phyloP scores from a whole-genome alignment of 1,140 invertebrate species.

The Micrasema minimum region DNA sequence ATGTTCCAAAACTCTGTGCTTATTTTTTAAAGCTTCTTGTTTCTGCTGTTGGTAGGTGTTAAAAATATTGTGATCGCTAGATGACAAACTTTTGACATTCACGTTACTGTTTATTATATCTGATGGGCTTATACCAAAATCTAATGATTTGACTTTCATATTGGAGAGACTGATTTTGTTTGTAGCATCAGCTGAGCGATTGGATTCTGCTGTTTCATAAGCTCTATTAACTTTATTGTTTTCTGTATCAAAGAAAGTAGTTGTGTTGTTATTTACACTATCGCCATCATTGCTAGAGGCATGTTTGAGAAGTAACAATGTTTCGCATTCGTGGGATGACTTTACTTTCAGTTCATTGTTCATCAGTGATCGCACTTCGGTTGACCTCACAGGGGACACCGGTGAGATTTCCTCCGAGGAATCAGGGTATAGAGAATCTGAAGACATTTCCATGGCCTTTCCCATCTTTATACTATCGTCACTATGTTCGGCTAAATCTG shows the following conservation, averaged over 20 bases:
- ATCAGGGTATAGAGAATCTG: conserved; percentile 14
- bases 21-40: conserved; percentile 60
- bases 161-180: conserved; percentile 50
- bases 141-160: conserved; percentile 54
- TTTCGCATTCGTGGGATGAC: conserved; percentile 1
- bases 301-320: background rate
- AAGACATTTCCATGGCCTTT: conserved; percentile 16
- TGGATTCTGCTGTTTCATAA: background rate
- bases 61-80: conserved; percentile 33
- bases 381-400: background rate
- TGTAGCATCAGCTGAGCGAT: conserved; percentile 26
- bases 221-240: conserved; percentile 24
- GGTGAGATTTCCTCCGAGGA: conserved; percentile 2
- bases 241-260: background rate
- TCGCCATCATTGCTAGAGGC: background rate
- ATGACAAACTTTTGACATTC: conserved; percentile 26
- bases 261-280: conserved; percentile 22
- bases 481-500: conserved; percentile 1
- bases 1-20: conserved; percentile 61
- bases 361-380: background rate
- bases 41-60: conserved; percentile 46
- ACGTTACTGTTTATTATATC: conserved; percentile 58
- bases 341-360: background rate
- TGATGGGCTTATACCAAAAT: conserved; percentile 52
- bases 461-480: conserved; percentile 3